These are phyloP conservation scores for Rhagophthalmus giganteus DNA, from an alignment of 2,888 invertebrate genomes.

Conservation along the genomic window DNA sequence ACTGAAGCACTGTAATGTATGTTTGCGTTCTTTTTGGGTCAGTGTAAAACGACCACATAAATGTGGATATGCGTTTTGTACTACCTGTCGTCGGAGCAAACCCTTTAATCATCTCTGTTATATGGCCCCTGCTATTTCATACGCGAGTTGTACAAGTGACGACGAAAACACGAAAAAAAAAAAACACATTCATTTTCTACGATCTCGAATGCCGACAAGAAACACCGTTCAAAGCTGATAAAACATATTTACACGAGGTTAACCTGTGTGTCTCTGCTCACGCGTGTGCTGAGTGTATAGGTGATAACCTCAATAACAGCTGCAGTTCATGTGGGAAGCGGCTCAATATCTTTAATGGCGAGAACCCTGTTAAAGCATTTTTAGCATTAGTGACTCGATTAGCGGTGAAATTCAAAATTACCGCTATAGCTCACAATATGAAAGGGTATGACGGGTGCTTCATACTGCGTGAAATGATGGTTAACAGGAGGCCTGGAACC, in stretches of 20 bases:
- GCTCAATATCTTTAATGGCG: background rate
- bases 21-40: too few relatives aligned
- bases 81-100: background rate
- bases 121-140: background rate
- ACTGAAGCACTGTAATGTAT: background rate
- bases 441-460: slow-evolving; percentile 4
- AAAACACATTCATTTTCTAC: background rate
- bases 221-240: background rate
- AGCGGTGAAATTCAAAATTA: background rate
- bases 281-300: background rate
- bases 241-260: background rate
- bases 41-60: too few relatives aligned
- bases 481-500: background rate
- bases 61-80: background rate
- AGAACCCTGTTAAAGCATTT: background rate
- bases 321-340: background rate
- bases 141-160: background rate
- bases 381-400: background rate
- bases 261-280: background rate
- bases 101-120: slow-evolving; percentile 3
- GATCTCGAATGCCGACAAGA: slow-evolving; percentile 5
- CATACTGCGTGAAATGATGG: background rate
- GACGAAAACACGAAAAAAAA: background rate
- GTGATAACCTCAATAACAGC: background rate
- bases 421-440: slow-evolving; percentile 8